Evolutionary conservation across 2,797 vertebrate genomes (phyloP), one percentile per base, ranked within the genome.

Genomic region (Prunella strophiata): DNA sequence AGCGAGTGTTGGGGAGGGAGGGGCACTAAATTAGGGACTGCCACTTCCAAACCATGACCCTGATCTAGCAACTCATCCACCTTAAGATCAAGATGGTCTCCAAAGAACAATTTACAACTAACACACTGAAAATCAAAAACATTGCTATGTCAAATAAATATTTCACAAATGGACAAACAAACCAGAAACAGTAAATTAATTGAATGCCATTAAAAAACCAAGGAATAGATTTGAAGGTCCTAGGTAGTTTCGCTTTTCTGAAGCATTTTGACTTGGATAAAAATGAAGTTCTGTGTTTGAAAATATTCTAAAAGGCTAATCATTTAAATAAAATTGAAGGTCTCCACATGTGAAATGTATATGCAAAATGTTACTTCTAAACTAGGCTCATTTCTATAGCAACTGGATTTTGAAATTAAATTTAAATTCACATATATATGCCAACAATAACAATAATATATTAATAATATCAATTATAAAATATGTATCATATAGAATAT

Each of bases 1-100:
- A 78, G 10, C 0, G 0, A 79, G 36, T 0, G 0, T 1, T 43
- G 22, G 26, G 10, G 42, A 55, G 10, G 27, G 18, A 36, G 12
- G 6, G 36, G 19, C 38, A 43, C 27, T 45, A 32, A 51, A 29
- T n/a, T 45, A 65, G 13, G 16, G 20, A n/a, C n/a, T 45, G 11
- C 16, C 7, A 27, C 23, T 79, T 23, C 38, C 38, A 66, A 79
- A 57, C 19, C 13, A 51, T 7, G 9, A 51, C 9, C 7, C 22
- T 51, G 51, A 32, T 25, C 22, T 43, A 50, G 34, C 77, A 93
- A 79, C 15, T 45, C 6, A 0, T 5, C 2, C 21, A 30, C 23
- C 16, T 59, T 40, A 40, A 76, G 18, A 73, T 52, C 45, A 75
- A 81, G 18, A 59, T 36, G 9, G 17, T 59, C 36, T 48, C n/a